Base-by-base conservation (phyloP, 2,113 vertebrate species). In the Callipepla californica region DNA sequence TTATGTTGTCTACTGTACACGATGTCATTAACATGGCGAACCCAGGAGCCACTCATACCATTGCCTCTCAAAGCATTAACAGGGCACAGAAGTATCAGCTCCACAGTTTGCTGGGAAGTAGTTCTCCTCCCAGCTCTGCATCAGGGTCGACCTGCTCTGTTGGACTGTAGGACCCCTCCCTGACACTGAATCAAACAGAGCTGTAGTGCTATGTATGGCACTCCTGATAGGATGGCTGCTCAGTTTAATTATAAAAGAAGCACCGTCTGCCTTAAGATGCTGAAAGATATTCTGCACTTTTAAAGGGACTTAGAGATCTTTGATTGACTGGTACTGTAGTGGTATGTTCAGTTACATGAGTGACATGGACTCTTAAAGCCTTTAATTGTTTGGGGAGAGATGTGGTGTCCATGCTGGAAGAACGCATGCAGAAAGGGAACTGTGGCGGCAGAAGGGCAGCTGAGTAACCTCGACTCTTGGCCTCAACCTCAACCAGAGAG, bases 301-400 rank as follows among this genome's bases (percentile, higher is more conserved):
- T 30, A 50, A 69, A 88, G 58, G n/a, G 55, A 47, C 9, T 55
- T 6, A 3, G 25, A 63, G 50, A 11, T 75, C 32, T 85, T 44
- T 72, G 13, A 17, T 10, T 55, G 26, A 18, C 51, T 91, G 34
- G 22, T 30, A 12, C 0, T 0, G 36, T 34, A 67, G 13, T 9
- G 22, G 23, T 68, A 58, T 23, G 20, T 17, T 13, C 28, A 78
- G 9, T 58, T 77, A 14, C 1, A 38, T 8, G 32, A 44, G 20
- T 48, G 87, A 51, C 19, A 26, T 3, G 34, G 13, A 7, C 36
- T 73, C 67, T 87, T 85, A 66, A 68, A 32, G 26, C 4, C 4
- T 38, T 0, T 45, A 47, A 38, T 13, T 21, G 42, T 34, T 51
- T 25, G 3, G 26, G 11, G 15, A 78, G 17, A 16, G 69, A 55